phyloP scores from a whole-genome alignment of 2,797 vertebrate genomes.

The Gymnoscopelus braueri region DNA sequence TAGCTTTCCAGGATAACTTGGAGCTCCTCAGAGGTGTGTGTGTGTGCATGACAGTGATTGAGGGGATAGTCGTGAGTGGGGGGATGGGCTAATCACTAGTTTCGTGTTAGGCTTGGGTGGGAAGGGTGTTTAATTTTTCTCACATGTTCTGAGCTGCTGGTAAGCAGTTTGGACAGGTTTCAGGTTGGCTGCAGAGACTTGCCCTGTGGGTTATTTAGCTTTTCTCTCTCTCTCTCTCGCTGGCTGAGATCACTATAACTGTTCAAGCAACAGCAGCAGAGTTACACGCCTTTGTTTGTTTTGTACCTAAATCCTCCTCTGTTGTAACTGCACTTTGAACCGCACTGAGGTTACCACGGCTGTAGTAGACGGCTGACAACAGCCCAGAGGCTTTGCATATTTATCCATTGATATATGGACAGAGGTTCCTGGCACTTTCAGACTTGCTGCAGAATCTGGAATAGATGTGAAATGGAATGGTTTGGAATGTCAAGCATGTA shows the following conservation, averaged over 20 bases:
- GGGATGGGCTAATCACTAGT: slow-evolving; percentile 6
- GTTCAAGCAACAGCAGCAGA: neutral
- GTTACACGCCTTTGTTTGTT: slow-evolving; percentile 38
- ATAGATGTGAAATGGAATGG: neutral
- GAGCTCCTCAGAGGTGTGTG: slow-evolving; percentile 40
- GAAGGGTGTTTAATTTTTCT: neutral
- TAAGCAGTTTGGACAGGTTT: slow-evolving; percentile 16
- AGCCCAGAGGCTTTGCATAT: slow-evolving; percentile 3
- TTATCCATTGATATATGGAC: neutral
- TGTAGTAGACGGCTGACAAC: slow-evolving; percentile 16
- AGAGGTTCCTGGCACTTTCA: neutral
- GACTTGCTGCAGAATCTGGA: neutral
- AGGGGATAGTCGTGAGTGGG: slow-evolving; percentile 14
- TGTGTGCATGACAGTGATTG: slow-evolving; percentile 20
- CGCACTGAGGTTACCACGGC: slow-evolving; percentile 32
- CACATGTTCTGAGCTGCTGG: neutral
- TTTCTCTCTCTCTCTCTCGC: neutral
- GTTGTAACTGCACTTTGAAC: slow-evolving; percentile 48
- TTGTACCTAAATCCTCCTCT: slow-evolving; percentile 48
- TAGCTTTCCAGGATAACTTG: slow-evolving; percentile 55
- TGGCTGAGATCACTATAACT: neutral
- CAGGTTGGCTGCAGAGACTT: slow-evolving; percentile 5
- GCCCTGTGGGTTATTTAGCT: neutral
- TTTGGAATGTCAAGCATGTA: neutral
- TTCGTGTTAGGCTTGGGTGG: neutral